phyloP scores from a whole-genome alignment of 2,888 invertebrate species.

The Drosophila anceps region DNA sequence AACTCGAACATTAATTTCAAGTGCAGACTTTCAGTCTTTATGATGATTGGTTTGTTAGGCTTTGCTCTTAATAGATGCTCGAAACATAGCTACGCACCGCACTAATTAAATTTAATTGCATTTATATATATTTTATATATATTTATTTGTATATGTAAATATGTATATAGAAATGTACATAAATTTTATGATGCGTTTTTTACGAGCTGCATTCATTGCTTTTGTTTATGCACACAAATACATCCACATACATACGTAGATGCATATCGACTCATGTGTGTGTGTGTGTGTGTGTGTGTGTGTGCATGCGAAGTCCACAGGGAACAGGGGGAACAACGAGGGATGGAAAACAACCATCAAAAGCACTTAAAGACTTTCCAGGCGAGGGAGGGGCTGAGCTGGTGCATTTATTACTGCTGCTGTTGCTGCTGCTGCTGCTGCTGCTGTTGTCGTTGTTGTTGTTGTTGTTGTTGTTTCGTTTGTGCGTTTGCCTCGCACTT shows the following conservation, averaged over 20 bases:
- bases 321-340: conserved; percentile 7
- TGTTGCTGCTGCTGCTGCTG: too few species aligned
- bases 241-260: background rate
- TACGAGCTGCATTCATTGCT: conserved; percentile 27
- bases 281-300: background rate
- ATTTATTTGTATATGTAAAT: conserved; percentile 40
- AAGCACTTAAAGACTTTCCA: conserved; percentile 41
- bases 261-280: background rate
- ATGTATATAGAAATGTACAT: conserved; percentile 23
- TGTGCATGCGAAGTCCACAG: conserved; percentile 16
- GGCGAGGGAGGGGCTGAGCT: conserved; percentile 9
- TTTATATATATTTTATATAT: conserved; percentile 52
- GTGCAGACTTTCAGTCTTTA: background rate
- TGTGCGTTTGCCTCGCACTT: conserved; percentile 30
- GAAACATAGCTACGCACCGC: conserved; percentile 17
- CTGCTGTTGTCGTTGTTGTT: conserved; percentile 16
- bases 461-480: conserved; percentile 15
- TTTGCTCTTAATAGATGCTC: background rate
- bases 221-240: conserved; percentile 3
- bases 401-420: conserved; percentile 29
- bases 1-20: background rate
- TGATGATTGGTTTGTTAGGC: conserved; percentile 1
- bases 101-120: conserved; percentile 73
- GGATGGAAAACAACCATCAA: background rate
- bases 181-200: conserved; percentile 35